These are phyloP conservation scores for Melanargia galathea DNA, from an alignment of 2,888 invertebrate genomes.

Conservation along the genomic window DNA sequence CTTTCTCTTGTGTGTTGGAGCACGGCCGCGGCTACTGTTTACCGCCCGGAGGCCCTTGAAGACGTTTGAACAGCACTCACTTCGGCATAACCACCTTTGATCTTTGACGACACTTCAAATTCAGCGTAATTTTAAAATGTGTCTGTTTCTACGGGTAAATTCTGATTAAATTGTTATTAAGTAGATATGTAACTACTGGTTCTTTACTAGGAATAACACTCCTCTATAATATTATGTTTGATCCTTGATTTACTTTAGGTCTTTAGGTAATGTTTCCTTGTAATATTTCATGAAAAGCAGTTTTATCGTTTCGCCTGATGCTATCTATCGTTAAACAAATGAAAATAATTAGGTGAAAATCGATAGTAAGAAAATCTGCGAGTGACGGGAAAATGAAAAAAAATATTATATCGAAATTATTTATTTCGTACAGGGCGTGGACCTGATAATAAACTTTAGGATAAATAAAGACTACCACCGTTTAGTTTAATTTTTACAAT, in stretches of 20 bases:
- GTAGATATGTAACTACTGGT: slow-evolving; percentile 25
- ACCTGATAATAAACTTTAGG: too few relatives aligned
- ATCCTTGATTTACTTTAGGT: background rate
- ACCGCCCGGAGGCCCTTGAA: slow-evolving; percentile 73
- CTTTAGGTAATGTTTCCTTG: background rate
- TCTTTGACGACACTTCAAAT: slow-evolving; percentile 71
- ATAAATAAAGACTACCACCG: too few relatives aligned
- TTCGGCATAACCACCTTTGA: slow-evolving; percentile 68
- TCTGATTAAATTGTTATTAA: slow-evolving; percentile 30
- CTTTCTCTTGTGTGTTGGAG: slow-evolving; percentile 44
- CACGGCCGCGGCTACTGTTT: slow-evolving; percentile 65
- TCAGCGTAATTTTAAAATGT: slow-evolving; percentile 34
- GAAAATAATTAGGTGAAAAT: too few relatives aligned
- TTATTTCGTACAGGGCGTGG: too few relatives aligned
- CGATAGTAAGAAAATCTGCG: too few relatives aligned
- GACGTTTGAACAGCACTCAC: slow-evolving; percentile 72
- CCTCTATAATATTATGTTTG: slow-evolving; percentile 22
- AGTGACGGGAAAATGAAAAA: too few relatives aligned
- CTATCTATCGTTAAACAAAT: too few relatives aligned
- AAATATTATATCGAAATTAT: too few relatives aligned
- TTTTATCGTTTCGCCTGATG: background rate
- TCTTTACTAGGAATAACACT: slow-evolving; percentile 26
- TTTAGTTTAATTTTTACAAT: too few relatives aligned
- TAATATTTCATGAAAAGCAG: background rate
- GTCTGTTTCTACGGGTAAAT: slow-evolving; percentile 37